Percentiles rank a stretch among this genome's conserved stretches.
Evolutionary conservation across 2,888 invertebrate species (phyloP).

Genomic region (Drosophila neotestacea): DNA sequence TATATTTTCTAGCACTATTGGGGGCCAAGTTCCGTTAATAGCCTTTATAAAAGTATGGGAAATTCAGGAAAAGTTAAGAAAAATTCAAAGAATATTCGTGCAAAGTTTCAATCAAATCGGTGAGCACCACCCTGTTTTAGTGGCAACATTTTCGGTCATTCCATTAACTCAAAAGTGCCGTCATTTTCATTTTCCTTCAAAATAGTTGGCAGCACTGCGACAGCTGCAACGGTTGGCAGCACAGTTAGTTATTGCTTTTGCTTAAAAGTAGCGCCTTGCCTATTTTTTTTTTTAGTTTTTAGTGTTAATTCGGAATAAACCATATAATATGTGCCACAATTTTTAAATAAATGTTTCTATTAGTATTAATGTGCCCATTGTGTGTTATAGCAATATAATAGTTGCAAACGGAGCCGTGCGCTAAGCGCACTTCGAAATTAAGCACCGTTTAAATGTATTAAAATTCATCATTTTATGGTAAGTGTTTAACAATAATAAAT

Average conservation of each 20-base stretch:
- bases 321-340: conserved; percentile 39
- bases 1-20: no score
- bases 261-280: conserved; percentile 30
- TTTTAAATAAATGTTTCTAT: conserved; percentile 61
- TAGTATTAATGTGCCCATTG: conserved; percentile 57
- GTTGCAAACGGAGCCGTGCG: conserved; percentile 70
- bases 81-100: no score
- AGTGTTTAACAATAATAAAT: conserved; percentile 1
- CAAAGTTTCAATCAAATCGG: no score
- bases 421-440: conserved; percentile 58
- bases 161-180: no score
- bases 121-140: no score
- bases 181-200: no score
- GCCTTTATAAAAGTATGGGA: no score
- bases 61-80: no score
- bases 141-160: no score
- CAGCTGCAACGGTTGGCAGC: no score
- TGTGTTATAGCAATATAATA: conserved; percentile 47
- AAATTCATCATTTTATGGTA: conserved; percentile 21
- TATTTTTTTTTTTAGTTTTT: conserved; percentile 55
- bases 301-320: conserved; percentile 38
- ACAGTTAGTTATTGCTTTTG: conserved; percentile 4
- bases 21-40: no score
- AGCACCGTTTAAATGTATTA: conserved; percentile 63
- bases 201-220: no score